Conservation (phyloP, 2,888 invertebrate genomes). For the Lasioglossum figueresi region DNA sequence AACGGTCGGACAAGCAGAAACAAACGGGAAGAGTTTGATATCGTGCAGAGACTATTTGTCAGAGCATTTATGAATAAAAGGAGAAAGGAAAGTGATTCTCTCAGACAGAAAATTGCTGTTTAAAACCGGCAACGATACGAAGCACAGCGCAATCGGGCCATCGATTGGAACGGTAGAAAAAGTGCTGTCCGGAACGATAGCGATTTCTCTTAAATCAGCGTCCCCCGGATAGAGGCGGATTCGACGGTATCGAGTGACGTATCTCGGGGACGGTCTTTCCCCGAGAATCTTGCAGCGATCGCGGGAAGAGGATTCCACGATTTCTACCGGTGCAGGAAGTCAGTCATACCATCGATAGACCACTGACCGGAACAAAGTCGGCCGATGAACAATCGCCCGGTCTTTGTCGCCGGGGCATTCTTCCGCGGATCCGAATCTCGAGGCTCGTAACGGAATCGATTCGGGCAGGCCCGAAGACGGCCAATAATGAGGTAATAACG, state of each 20-base stretch:
- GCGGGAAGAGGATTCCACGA: neutral
- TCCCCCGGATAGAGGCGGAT: neutral
- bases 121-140: neutral
- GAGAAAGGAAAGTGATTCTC: neutral
- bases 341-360: constrained; percentile 15
- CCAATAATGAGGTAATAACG: constrained; percentile 65
- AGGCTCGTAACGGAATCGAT: constrained; percentile 41
- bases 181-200: neutral
- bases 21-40: neutral
- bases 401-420: constrained; percentile 34
- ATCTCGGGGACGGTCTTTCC: neutral
- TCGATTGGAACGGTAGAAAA: neutral
- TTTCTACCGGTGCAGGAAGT: neutral
- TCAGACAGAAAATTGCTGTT: neutral
- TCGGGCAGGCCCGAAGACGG: constrained; percentile 18
- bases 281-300: neutral
- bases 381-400: constrained; percentile 21
- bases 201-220: constrained; percentile 3
- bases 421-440: constrained; percentile 30
- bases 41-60: neutral
- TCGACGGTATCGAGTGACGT: constrained; percentile 6
- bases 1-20: neutral
- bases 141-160: neutral
- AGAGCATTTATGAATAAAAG: neutral
- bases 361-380: constrained; percentile 15